A percentile compares a stretch with the other conserved stretches of the same genome.
These are phyloP conservation scores for Eubucco bourcierii DNA, from an alignment of 2,113 vertebrate genomes.

Conservation along the genomic window DNA sequence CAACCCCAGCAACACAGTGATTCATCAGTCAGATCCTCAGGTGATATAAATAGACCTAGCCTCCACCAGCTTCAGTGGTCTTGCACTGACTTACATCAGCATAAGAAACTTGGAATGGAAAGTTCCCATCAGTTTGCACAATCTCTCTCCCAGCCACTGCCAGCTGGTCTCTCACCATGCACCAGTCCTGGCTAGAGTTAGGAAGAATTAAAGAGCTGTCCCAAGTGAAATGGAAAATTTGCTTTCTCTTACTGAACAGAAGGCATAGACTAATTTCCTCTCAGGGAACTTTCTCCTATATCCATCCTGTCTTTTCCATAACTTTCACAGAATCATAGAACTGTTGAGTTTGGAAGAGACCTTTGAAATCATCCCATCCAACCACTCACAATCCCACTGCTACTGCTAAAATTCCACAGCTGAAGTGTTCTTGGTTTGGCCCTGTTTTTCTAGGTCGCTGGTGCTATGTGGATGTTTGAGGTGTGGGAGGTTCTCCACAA, in stretches of 20 bases:
- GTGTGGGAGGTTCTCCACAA: neutral
- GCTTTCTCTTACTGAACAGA: neutral
- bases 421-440: neutral
- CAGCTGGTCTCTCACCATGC: neutral
- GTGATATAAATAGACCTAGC: conserved; percentile 36
- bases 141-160: neutral
- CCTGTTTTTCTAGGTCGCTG: neutral
- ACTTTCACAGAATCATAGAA: no score
- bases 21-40: conserved; percentile 31
- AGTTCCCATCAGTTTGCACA: neutral
- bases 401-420: no score
- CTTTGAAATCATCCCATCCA: no score
- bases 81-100: conserved; percentile 50
- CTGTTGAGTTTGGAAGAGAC: no score
- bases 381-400: no score
- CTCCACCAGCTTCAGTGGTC: conserved; percentile 8
- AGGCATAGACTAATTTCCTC: neutral
- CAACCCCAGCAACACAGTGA: neutral
- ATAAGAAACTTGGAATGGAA: neutral
- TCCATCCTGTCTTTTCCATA: neutral
- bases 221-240: neutral
- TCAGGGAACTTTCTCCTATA: neutral
- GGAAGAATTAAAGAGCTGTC: neutral
- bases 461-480: neutral
- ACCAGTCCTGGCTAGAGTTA: neutral